Percentiles rank a stretch among this genome's conserved stretches.
Evolutionary conservation across 2,113 vertebrate species (phyloP).

Genomic region (Chaetops frenatus): DNA sequence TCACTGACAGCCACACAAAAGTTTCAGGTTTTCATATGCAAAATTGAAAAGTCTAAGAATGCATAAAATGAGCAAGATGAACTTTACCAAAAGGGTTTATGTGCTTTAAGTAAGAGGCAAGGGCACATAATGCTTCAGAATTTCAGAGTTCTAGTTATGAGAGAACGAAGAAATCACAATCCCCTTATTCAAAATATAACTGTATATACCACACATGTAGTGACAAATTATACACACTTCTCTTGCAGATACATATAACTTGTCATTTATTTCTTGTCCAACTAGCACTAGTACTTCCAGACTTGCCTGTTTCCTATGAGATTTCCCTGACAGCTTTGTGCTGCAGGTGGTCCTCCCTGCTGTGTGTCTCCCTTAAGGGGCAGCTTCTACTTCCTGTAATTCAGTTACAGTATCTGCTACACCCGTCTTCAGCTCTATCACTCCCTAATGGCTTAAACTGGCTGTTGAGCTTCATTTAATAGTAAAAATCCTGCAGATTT

Average conservation of each 20-base stretch:
- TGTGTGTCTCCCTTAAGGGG: background rate
- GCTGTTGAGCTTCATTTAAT: background rate
- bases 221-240: background rate
- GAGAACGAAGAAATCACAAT: background rate
- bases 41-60: background rate
- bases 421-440: background rate
- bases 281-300: background rate
- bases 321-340: background rate
- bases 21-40: background rate
- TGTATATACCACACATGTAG: background rate
- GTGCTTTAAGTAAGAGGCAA: background rate
- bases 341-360: background rate
- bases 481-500: background rate
- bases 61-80: background rate
- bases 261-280: constrained; percentile 17
- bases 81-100: background rate
- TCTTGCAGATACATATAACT: background rate
- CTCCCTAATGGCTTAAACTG: background rate
- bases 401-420: background rate
- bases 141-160: background rate
- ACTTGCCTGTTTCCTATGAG: background rate
- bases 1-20: background rate
- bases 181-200: background rate
- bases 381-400: background rate
- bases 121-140: background rate